phyloP scores from a whole-genome alignment of 2,888 invertebrate genomes.

The Ornithoptera alexandrae region DNA sequence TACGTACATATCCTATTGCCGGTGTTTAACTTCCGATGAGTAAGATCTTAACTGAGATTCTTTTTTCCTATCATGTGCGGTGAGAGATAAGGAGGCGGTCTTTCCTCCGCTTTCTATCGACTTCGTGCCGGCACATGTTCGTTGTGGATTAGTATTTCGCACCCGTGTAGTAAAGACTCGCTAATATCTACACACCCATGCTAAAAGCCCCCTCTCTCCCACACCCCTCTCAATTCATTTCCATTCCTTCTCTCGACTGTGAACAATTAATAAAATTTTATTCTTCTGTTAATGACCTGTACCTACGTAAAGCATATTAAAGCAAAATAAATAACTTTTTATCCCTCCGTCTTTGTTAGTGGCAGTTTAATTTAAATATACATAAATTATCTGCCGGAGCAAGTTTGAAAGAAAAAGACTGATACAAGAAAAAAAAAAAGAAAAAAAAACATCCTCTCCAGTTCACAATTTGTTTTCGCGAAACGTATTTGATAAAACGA shows the following conservation, averaged over 20 bases:
- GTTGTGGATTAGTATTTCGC: constrained; percentile 26
- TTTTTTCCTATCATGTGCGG: constrained; percentile 24
- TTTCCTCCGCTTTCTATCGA: not conserved
- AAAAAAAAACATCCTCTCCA: constrained; percentile 9
- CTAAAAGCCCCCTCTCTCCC: constrained; percentile 14
- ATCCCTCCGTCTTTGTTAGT: constrained; percentile 17
- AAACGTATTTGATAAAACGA: constrained; percentile 27
- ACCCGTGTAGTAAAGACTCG: constrained; percentile 20
- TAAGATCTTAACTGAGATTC: constrained; percentile 38
- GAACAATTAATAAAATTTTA: constrained; percentile 28
- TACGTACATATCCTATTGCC: constrained; percentile 47
- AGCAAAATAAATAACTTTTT: constrained; percentile 18
- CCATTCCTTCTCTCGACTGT: constrained; percentile 16
- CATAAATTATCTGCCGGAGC: constrained; percentile 25
- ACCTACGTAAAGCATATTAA: not conserved
- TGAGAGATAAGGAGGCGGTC: not conserved
- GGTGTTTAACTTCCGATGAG: constrained; percentile 37
- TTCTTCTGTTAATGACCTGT: constrained; percentile 15
- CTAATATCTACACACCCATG: constrained; percentile 16
- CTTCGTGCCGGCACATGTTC: constrained; percentile 23
- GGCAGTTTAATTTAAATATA: constrained; percentile 25
- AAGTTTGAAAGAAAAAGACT: constrained; percentile 5
- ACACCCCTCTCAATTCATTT: not conserved
- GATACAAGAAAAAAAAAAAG: too few species aligned
- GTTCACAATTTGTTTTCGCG: constrained; percentile 28